These are phyloP conservation scores for Galaxea fascicularis DNA, from an alignment of 92 coral and sea anemone genomes.

Conservation along the genomic window DNA sequence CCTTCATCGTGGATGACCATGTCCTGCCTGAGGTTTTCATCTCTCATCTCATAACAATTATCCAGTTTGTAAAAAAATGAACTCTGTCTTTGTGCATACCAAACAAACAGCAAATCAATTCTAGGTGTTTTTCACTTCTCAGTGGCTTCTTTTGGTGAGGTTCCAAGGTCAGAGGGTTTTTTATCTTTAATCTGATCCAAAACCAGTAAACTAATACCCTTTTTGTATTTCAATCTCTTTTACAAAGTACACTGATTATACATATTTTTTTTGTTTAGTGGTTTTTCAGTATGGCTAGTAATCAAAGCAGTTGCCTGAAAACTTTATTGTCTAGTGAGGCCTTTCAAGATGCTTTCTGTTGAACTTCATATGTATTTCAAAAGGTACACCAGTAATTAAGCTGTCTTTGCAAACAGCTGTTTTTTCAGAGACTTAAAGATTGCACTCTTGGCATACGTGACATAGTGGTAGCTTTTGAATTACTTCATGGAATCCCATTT, in stretches of 20 bases:
- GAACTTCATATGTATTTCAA: neutral
- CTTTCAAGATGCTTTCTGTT: neutral
- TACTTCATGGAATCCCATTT: neutral
- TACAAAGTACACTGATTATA: neutral
- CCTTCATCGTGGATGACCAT: neutral
- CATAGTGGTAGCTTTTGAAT: neutral
- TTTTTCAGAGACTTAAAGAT: too few species aligned
- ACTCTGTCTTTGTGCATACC: neutral
- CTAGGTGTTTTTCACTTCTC: neutral
- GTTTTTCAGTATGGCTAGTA: neutral
- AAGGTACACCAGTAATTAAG: too few species aligned
- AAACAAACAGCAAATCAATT: neutral
- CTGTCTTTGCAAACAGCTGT: neutral
- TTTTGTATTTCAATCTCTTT: conserved; percentile 12
- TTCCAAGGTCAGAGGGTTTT: conserved; percentile 3
- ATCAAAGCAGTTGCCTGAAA: neutral
- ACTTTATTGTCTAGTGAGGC: neutral
- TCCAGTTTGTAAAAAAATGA: neutral
- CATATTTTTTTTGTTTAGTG: neutral
- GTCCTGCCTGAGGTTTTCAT: neutral
- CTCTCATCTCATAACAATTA: neutral
- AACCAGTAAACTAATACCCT: conserved; percentile 10
- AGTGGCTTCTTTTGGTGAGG: conserved; percentile 4
- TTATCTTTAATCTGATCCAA: conserved; percentile 21
- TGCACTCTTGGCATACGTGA: neutral